Base-by-base conservation (phyloP, 2,113 vertebrate species). In the Mionectes macconnelli region DNA sequence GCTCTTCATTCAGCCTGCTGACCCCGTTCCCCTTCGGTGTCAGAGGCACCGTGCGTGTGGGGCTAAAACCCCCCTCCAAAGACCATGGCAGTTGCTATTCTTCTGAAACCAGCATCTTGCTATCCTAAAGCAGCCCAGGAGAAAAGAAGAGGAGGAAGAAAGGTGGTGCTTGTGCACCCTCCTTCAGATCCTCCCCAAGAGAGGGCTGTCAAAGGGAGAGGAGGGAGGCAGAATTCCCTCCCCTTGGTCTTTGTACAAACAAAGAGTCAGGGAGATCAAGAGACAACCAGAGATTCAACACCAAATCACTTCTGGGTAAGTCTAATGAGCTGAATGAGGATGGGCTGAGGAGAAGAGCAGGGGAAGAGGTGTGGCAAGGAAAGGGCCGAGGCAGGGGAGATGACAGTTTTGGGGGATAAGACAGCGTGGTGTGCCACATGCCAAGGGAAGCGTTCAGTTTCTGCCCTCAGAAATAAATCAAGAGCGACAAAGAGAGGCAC, bases 1-100 rank as follows among this genome's bases (percentile, higher is more conserved):
- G 23, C 31, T 23, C 37, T 47, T 23, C 24, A 19, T 39, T 52
- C 55, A 40, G 37, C n/a, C 42, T 67, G n/a, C 49, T 66, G 64
- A 69, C 18, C 18, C 24, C 6, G 2, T 33, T 80, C 40, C 23
- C 16, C 49, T 84, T 8, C 44, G 62, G 19, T 40, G 39, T 20
- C 70, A 55, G 33, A 59, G 28, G 12, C 23, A 84, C 0, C 1
- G 0, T 0, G 27, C 59, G 39, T 11, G 3, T 3, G 4, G 49
- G 39, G 31, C 20, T 53, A 53, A 94, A 33, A 3, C 1, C 14
- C 18, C 0, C 1, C 44, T 52, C 27, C 44, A 28, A 49, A 89
- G 49, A 53, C 25, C n/a, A 27, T 0, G 0, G 25, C 53, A 91
- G 33, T 3, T 56, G 50, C 50, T 69, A 0, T 5, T 6, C 55